Evolutionary conservation across 2,888 invertebrate genomes (phyloP).

Genomic region (Xylocampa areola): DNA sequence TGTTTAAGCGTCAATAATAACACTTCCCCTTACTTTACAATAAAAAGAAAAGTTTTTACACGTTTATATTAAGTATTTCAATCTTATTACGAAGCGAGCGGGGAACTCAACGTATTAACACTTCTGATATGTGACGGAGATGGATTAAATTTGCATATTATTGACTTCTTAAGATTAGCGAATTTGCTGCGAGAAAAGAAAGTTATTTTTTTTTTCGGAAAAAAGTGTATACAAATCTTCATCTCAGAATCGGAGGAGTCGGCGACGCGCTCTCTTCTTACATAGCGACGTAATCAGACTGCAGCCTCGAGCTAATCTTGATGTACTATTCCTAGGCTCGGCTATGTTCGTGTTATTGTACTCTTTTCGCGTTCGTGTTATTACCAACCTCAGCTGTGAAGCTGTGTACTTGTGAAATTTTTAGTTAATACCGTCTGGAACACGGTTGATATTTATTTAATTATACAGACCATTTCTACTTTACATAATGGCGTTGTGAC

Average conservation of each 20-base stretch:
- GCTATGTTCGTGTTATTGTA: constrained; percentile 76
- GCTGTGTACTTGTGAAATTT: constrained; percentile 43
- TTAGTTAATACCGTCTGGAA: constrained; percentile 32
- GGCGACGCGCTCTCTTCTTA: constrained; percentile 75
- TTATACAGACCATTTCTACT: constrained; percentile 61
- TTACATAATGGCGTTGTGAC: constrained; percentile 69
- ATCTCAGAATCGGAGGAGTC: constrained; percentile 75
- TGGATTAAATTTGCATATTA: constrained; percentile 54
- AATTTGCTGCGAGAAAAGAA: constrained; percentile 42
- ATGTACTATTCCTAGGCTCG: constrained; percentile 78
- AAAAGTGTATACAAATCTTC: constrained; percentile 70
- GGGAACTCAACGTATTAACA: constrained; percentile 44
- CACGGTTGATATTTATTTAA: constrained; percentile 61
- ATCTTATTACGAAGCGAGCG: constrained; percentile 31
- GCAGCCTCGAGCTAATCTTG: constrained; percentile 86
- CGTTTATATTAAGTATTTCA: constrained; percentile 43
- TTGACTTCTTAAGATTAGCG: constrained; percentile 57
- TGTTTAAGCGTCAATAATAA: constrained; percentile 75
- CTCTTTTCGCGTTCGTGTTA: constrained; percentile 74
- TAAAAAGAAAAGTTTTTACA: constrained; percentile 59
- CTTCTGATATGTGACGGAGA: constrained; percentile 46
- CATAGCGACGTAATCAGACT: constrained; percentile 83
- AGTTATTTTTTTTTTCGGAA: constrained; percentile 49
- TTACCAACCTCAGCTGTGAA: constrained; percentile 61
- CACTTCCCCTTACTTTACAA: constrained; percentile 68